Base-by-base conservation (phyloP, 2,113 vertebrate species). In the Fulica atra region DNA sequence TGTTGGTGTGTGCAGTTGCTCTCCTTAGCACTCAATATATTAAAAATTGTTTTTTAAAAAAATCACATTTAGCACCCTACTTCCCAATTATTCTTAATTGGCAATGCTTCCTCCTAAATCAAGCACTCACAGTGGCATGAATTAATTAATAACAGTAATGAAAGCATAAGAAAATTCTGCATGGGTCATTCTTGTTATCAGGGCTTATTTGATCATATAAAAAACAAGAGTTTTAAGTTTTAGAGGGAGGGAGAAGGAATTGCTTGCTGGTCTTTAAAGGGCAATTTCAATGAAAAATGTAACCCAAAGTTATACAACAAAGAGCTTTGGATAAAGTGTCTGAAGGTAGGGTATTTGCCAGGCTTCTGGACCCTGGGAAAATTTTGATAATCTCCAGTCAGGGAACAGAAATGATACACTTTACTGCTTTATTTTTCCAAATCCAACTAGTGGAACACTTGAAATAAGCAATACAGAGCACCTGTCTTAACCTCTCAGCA, bases 41-140 rank as follows among this genome's bases (percentile, higher is more conserved):
- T 23, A 48, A 23, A 21, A 16, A 16, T 23, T 48, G 21, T 48
- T 48, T 48, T 46, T 46, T 18, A 40, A 24, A 69, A 76, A 89
- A 88, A 81, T 42, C 26, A 33, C 19, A 56, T 26, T 14, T 74
- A 82, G 8, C 38, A 70, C 11, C 40, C 51, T 90, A 26, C 4
- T 91, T 91, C 61, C 81, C 46, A 95, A 44, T 74, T 95, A 60
- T 85, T 92, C 60, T 91, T 97, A 57, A 89, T 1, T 86, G 78
- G 40, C 7, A 92, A 35, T 51, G 10, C 21, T 87, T 92, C 53
- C 25, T 86, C 29, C 9, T 72, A 79, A 96, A 77, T 83, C 40
- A 91, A 93, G 64, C 11, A 79, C 16, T 71, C 57, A 74, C 3
- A 60, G 31, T 48, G 56, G 16, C 54, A 57, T 48, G 13, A 69